phyloP scores from a whole-genome alignment of 2,888 invertebrate species.

The Andrena chrysosceles region DNA sequence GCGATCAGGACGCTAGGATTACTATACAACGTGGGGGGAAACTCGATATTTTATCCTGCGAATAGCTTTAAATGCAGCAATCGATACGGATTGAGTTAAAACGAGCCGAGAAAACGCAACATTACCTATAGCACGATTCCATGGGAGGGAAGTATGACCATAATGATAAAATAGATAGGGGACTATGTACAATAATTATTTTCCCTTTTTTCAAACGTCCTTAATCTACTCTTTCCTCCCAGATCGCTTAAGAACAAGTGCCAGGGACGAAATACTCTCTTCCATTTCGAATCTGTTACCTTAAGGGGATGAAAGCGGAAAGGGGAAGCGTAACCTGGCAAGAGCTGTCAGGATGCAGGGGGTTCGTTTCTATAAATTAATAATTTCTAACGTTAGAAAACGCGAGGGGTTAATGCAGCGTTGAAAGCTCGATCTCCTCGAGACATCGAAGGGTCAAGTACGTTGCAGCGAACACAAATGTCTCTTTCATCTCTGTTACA shows the following conservation, averaged over 20 bases:
- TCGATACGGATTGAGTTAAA: constrained; percentile 15
- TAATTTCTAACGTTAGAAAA: background rate
- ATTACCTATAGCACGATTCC: background rate
- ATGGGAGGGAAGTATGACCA: constrained; percentile 17
- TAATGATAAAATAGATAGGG: constrained; percentile 15
- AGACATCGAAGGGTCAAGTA: constrained; percentile 9
- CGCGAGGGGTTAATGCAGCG: background rate
- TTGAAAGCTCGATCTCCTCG: background rate
- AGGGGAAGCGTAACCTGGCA: constrained; percentile 20
- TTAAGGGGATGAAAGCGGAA: background rate
- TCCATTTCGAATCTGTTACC: background rate
- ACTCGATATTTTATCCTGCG: constrained; percentile 16
- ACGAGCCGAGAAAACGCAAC: constrained; percentile 8
- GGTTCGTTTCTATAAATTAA: constrained; percentile 32
- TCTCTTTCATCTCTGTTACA: constrained; percentile 2
- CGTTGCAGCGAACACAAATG: constrained; percentile 27
- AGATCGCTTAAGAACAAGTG: background rate
- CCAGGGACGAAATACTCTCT: constrained; percentile 9
- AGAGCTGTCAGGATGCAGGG: background rate
- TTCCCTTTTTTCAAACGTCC: constrained; percentile 12
- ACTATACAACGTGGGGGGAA: constrained; percentile 48
- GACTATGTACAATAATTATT: constrained; percentile 63
- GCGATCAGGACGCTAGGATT: constrained; percentile 34
- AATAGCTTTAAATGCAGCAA: constrained; percentile 30
- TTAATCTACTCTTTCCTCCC: constrained; percentile 7